Evolutionary conservation across 2,888 invertebrate species (phyloP).

Genomic region (Zelleria hepariella): DNA sequence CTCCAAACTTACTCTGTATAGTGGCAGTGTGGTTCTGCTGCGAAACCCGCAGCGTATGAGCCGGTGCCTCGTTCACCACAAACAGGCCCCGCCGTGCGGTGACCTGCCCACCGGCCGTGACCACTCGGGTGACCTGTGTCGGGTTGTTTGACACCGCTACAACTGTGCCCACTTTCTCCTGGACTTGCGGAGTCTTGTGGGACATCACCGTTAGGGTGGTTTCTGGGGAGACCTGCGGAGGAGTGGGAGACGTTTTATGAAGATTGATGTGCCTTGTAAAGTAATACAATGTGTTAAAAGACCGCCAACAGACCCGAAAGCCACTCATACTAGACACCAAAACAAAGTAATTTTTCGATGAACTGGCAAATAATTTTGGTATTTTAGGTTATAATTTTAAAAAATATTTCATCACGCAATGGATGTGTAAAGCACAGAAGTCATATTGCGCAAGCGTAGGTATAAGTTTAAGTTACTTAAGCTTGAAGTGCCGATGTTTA

Average conservation of each 20-base stretch:
- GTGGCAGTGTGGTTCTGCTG: conserved; percentile 66
- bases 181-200: conserved; percentile 63
- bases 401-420: too few relatives aligned
- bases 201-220: conserved; percentile 67
- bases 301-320: too few relatives aligned
- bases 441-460: too few relatives aligned
- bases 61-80: conserved; percentile 58
- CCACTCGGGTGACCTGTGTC: conserved; percentile 57
- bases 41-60: conserved; percentile 53
- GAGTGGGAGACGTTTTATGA: background rate
- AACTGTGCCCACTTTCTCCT: conserved; percentile 62
- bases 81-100: conserved; percentile 58
- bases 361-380: too few relatives aligned
- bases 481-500: too few relatives aligned
- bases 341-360: too few relatives aligned
- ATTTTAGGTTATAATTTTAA: too few relatives aligned
- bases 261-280: too few relatives aligned
- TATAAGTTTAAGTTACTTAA: too few relatives aligned
- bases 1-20: conserved; percentile 63
- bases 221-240: conserved; percentile 60
- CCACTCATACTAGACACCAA: too few relatives aligned
- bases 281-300: too few relatives aligned
- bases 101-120: conserved; percentile 49
- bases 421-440: too few relatives aligned
- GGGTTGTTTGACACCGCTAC: conserved; percentile 58